A percentile compares a stretch with the other conserved stretches of the same genome.
Conservation (phyloP, 30 jellyfish, hydroid and myxozoan genomes). For the Chironex yamaguchii region DNA sequence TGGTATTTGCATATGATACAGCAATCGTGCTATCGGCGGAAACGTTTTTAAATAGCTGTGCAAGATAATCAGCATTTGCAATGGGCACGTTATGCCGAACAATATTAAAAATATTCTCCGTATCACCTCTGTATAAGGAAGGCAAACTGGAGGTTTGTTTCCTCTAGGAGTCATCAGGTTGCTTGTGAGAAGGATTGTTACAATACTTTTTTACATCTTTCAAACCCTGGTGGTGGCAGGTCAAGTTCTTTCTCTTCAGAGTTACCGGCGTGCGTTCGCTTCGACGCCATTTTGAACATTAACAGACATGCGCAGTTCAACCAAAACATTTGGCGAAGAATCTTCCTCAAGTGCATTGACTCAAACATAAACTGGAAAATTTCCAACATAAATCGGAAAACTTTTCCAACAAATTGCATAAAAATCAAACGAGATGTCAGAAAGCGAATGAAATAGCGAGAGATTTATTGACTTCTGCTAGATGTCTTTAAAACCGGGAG, state of each 20-base stretch:
- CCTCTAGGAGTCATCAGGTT: constrained; percentile 52
- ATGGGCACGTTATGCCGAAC: constrained; percentile 17
- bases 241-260: constrained; percentile 8
- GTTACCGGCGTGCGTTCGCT: background rate
- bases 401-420: background rate
- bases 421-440: background rate
- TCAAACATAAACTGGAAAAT: background rate
- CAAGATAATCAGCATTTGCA: constrained; percentile 8
- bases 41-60: background rate
- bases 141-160: constrained; percentile 30
- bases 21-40: background rate
- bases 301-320: background rate
- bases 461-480: background rate
- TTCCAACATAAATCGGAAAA: background rate
- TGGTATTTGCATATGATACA: background rate
- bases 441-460: background rate
- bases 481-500: background rate
- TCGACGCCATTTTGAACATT: background rate
- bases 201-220: constrained; percentile 37
- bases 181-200: constrained; percentile 38
- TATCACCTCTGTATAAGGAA: constrained; percentile 26
- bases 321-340: background rate
- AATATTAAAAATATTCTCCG: constrained; percentile 10
- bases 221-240: constrained; percentile 54
- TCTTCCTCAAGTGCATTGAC: background rate